Base-by-base conservation (phyloP, 2,797 vertebrate species). In the Enoplosus armatus region DNA sequence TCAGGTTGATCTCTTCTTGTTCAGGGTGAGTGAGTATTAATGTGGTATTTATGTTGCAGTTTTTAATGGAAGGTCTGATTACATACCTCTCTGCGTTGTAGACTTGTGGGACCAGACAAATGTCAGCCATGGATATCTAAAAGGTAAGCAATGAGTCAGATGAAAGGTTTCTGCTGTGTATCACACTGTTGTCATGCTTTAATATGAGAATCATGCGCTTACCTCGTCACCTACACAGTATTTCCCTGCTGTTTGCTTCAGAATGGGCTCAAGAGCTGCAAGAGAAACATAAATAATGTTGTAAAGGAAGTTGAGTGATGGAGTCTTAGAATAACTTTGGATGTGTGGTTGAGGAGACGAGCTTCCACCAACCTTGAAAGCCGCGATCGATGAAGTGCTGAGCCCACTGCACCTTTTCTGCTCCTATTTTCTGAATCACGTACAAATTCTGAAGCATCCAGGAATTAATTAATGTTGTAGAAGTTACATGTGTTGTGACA, bases 61-160 rank as follows among this genome's bases (percentile, higher is more conserved):
- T 50, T 51, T n/a, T 47, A 51, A n/a, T 66, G 33, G 69, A 64
- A 26, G 20, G 3, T 54, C 8, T 47, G 31, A 26, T 43, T 27
- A 51, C 68, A 41, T 95, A 98, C 98, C 98, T 97, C 65, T 97
- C 95, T 78, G 98, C 98, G 69, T 99, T 99, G 91, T 93, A 96
- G 89, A 99, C 98, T 85, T 99, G 98, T 72, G 98, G 98, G 8
- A 93, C 98, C 88, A 99, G 94, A 92, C 98, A 99, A 66, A 99
- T 90, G 83, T 99, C 98, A 72, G 98, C 98, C 97, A 99, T 96
- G 62, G 98, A 97, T 71, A 99, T 94, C 98, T 99, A 80, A 67
- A 89, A 86, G n/a, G 15, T 20, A 78, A 55, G 35, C 22, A 60
- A 41, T 26, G 1, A 12, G 47, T 70, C 35, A 12, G 10, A 72